Evolutionary conservation across 1,140 invertebrate species (phyloP).

Genomic region (Capitella teleta): DNA sequence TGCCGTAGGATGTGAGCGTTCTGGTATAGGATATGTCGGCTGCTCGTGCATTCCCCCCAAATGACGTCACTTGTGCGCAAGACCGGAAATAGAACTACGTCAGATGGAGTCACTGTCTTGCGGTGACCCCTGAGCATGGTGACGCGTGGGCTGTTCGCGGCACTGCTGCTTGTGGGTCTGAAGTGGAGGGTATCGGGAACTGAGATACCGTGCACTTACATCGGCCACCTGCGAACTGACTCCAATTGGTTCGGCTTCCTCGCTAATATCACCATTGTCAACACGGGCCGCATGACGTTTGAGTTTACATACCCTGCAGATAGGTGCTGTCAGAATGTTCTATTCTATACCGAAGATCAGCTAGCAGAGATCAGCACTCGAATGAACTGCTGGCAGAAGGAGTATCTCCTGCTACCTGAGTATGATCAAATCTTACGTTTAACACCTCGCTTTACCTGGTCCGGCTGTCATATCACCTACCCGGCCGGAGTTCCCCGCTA

Average conservation of each 20-base stretch:
- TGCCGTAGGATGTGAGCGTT: too few relatives aligned
- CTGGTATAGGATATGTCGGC: too few relatives aligned
- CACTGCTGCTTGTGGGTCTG: too few relatives aligned
- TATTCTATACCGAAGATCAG: constrained; percentile 12
- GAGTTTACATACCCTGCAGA: constrained; percentile 11
- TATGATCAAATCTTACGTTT: constrained; percentile 10
- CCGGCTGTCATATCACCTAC: constrained; percentile 6
- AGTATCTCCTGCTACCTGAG: constrained; percentile 5
- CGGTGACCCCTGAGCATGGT: too few relatives aligned
- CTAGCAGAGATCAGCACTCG: constrained; percentile 3
- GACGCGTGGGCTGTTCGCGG: too few relatives aligned
- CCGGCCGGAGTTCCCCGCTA: background rate
- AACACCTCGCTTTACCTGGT: constrained; percentile 10
- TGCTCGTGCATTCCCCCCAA: too few relatives aligned
- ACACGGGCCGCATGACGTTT: constrained; percentile 1
- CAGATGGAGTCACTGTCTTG: too few relatives aligned
- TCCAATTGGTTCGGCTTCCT: constrained; percentile 9
- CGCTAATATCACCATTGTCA: constrained; percentile 8
- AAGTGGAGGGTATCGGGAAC: too few relatives aligned
- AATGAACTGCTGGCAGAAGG: constrained; percentile 12
- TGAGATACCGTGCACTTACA: constrained; percentile 5
- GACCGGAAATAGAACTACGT: too few relatives aligned
- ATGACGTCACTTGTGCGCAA: too few relatives aligned
- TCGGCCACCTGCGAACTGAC: constrained; percentile 6
- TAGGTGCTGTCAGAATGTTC: constrained; percentile 6